These are phyloP conservation scores for Acleris emargana DNA, from an alignment of 2,888 invertebrate genomes.

Conservation along the genomic window DNA sequence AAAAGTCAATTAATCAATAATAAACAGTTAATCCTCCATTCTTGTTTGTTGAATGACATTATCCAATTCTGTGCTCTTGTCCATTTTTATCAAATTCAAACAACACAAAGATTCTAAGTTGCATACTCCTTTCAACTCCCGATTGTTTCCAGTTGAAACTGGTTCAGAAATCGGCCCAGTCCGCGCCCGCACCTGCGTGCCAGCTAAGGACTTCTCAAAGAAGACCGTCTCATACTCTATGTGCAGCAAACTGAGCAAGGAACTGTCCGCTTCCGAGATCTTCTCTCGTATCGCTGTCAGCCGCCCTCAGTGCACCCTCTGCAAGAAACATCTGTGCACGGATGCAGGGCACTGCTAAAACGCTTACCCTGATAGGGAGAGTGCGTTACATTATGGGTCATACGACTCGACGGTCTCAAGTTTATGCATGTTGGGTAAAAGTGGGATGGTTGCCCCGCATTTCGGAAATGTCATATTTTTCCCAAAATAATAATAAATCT, in stretches of 20 bases:
- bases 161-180: slow-evolving; percentile 78
- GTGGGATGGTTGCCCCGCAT: too few relatives aligned
- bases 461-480: too few relatives aligned
- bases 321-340: slow-evolving; percentile 73
- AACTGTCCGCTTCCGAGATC: slow-evolving; percentile 74
- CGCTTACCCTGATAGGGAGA: not conserved
- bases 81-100: not conserved
- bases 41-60: too few relatives aligned
- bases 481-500: too few relatives aligned
- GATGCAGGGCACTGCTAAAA: slow-evolving; percentile 67
- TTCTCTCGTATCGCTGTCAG: slow-evolving; percentile 73
- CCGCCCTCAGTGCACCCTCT: slow-evolving; percentile 72
- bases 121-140: not conserved
- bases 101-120: not conserved
- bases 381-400: not conserved
- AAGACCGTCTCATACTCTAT: slow-evolving; percentile 75
- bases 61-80: too few relatives aligned
- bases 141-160: slow-evolving; percentile 62
- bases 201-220: slow-evolving; percentile 76
- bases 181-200: slow-evolving; percentile 76
- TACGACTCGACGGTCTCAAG: not conserved
- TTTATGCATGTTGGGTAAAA: not conserved
- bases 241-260: slow-evolving; percentile 76
- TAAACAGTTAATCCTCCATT: too few relatives aligned
- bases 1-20: not conserved